Base-by-base conservation (phyloP, 2,113 vertebrate species). In the Gavia stellata region DNA sequence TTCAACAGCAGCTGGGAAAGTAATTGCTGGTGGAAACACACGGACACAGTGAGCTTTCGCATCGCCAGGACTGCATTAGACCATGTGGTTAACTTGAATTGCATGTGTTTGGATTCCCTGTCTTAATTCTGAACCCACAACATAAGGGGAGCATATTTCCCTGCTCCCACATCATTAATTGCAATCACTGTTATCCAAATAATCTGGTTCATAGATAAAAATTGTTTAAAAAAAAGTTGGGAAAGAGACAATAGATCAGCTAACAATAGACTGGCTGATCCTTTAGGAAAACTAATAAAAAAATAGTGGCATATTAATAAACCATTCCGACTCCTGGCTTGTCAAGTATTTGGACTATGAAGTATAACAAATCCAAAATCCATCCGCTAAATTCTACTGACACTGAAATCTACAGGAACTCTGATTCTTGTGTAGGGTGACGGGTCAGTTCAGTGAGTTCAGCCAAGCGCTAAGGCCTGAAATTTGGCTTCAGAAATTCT, bases 381-480 rank as follows among this genome's bases (percentile, higher is more conserved):
- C 78, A 56, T 92, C 88, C 49, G 31, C 91, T 95, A 82, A 96
- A 40, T 58, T 94, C 75, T 73, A 92, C 59, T 82, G 91, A 98
- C 81, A 85, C 12, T 11, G 7, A 88, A 79, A 65, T 50, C 92
- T 65, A 29, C 18, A 92, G 52, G 66, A 95, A 65, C 70, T 70
- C 77, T 40, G 49, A 65, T 95, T 95, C 72, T 79, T 10, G 36
- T 92, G 95, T 40, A 86, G 71, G 92, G 94, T 90, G 94, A 96
- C 3, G 49, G 96, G 98, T 98, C 96, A 86, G 93, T 66, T 66
- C 81, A 86, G 49, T 7, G 91, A 95, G 96, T 97, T 97, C 97
- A 98, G 98, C 97, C 97, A 98, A 98, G 95, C 91, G 29, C 70
- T 47, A 67, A 93, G 71, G 95, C 95, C 95, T 97, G 92, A 93